Evolutionary conservation across 2,113 vertebrate species (phyloP).

Genomic region (Cisticola juncidis): DNA sequence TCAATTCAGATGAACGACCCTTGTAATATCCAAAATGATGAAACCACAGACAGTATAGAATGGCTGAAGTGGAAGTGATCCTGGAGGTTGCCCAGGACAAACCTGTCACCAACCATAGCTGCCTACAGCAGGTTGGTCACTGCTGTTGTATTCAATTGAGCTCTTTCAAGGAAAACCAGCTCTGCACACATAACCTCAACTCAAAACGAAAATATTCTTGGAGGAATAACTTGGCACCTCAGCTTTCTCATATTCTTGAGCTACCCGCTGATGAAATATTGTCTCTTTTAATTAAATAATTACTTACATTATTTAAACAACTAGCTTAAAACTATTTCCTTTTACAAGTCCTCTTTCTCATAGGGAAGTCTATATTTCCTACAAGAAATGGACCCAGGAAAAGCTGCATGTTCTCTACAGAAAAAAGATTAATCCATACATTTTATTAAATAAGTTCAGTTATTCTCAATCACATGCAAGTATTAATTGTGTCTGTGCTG

Average conservation of each 20-base stretch:
- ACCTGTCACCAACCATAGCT: neutral
- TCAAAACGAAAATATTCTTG: neutral
- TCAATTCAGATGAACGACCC: rapidly evolving
- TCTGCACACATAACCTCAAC: neutral
- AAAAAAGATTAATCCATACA: neutral
- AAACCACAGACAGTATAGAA: neutral
- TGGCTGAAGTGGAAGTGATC: neutral
- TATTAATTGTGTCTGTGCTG: neutral
- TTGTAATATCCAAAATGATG: neutral
- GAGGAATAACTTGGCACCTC: neutral
- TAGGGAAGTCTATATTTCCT: neutral
- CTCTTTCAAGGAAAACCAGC: neutral
- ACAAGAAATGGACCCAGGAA: neutral
- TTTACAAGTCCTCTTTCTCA: neutral
- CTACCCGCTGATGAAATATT: neutral
- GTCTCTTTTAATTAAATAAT: neutral
- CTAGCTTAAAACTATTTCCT: neutral
- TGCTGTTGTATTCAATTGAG: neutral
- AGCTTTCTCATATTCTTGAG: neutral
- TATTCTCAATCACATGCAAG: neutral
- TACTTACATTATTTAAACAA: neutral
- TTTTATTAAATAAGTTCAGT: neutral
- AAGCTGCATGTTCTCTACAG: neutral
- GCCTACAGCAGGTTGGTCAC: neutral
- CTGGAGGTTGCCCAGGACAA: neutral